Evolutionary conservation across 2,888 invertebrate species (phyloP), one percentile per base, ranked within the genome.

Genomic region (Drosophila borealis): DNA sequence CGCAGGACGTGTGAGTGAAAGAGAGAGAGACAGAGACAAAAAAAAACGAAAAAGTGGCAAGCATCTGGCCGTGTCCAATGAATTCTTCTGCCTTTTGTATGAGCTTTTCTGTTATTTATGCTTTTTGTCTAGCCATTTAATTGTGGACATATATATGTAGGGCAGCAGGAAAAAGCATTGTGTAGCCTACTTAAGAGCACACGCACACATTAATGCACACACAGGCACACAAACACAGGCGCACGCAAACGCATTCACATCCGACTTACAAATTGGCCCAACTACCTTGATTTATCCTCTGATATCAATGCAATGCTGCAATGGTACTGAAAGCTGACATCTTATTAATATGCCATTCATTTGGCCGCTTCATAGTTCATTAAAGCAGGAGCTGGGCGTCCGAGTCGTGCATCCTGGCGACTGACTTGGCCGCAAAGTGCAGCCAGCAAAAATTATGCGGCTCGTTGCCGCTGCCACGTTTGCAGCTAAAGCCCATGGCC

Each of bases 291-390:
- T 84, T 88, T 84, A 84, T 84, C 29, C 51, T 25, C 49, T 51
- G 72, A 74, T 85, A 73, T 80, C 88, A 81, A 70, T 84, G 85
- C 46, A 57, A 46, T 51, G 62, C 55, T 51, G 36, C 68, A 71
- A 55, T 68, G 70, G 19, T 65, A 67, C 62, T 66, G 64, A 68
- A 64, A 81, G 80, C 80, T 83, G 83, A 86, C 89, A 80, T 89
- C 78, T 76, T 88, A 86, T 89, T 86, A 89, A 86, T 89, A 86
- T 86, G 80, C 80, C 88, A 89, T 86, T 83, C 89, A 86, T 86
- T 86, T 88, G 88, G 72, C 59, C 76, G 81, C 76, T 86, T 75
- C 83, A 89, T 80, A 83, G 74, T 86, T 88, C 89, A 85, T 85
- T 85, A 89, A 89, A 86, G 79, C 87, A 64, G 73, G 66, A 71